These are phyloP conservation scores for Dolichotis patagonum DNA, from an alignment of 2,113 vertebrate species.

Conservation along the genomic window DNA sequence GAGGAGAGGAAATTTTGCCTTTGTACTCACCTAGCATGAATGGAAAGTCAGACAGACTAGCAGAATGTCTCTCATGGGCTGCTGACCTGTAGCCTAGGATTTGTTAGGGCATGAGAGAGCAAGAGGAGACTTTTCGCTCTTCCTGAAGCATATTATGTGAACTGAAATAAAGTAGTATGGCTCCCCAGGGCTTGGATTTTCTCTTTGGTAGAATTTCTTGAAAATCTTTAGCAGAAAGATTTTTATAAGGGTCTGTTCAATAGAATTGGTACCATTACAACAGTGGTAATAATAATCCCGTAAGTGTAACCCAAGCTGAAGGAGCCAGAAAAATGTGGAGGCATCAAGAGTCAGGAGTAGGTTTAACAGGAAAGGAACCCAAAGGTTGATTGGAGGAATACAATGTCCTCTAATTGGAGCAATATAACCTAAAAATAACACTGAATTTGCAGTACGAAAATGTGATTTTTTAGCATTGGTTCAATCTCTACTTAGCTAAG, in stretches of 20 bases:
- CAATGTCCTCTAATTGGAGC: not conserved
- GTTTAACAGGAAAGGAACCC: not conserved
- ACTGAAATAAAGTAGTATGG: not conserved
- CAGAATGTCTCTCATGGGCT: not conserved
- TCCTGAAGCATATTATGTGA: rapidly evolving
- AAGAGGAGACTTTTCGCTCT: not conserved
- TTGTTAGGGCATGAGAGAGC: not conserved
- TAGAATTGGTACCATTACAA: not conserved
- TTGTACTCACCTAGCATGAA: not conserved
- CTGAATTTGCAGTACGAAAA: not conserved
- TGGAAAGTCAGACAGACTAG: not conserved
- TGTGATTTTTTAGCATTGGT: not conserved
- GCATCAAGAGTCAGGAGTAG: not conserved
- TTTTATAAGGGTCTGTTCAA: not conserved
- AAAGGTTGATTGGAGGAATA: not conserved
- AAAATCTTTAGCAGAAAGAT: constrained; percentile 1
- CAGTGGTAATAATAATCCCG: not conserved
- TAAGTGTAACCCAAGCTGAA: not conserved
- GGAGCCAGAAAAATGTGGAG: not conserved
- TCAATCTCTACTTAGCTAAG: not conserved
- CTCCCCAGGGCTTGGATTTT: not conserved
- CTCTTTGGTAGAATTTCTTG: constrained; percentile 6
- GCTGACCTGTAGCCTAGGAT: not conserved
- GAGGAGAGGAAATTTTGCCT: not conserved
- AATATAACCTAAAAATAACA: not conserved